Evolutionary conservation across 1,140 invertebrate genomes (phyloP).

Genomic region (Reticulitermes speratus): DNA sequence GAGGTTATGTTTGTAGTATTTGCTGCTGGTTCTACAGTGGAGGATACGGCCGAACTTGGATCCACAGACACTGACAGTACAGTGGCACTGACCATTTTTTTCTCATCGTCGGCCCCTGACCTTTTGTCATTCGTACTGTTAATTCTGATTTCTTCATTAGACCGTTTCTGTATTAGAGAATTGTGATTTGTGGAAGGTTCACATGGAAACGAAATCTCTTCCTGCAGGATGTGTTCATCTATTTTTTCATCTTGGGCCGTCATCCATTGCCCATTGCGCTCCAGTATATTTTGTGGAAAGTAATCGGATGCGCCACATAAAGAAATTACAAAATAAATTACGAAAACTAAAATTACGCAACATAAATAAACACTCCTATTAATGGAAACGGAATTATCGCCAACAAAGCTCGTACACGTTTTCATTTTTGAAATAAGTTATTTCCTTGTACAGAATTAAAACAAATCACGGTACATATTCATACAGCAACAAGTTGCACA

Average conservation of each 20-base stretch:
- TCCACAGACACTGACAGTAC: background rate
- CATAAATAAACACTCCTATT: background rate
- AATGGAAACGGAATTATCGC: background rate
- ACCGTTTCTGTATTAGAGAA: background rate
- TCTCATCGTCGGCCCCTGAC: background rate
- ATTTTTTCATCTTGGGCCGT: background rate
- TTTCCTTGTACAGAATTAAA: background rate
- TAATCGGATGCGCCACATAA: background rate
- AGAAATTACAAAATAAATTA: background rate
- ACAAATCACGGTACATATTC: background rate
- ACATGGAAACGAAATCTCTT: background rate
- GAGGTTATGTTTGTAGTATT: constrained; percentile 23
- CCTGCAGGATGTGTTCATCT: background rate
- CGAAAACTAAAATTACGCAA: background rate
- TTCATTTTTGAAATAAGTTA: background rate
- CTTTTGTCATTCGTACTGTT: background rate
- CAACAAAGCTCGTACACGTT: background rate
- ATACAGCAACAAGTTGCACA: no score
- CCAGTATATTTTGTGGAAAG: background rate
- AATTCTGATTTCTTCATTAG: background rate
- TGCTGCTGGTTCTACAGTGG: constrained; percentile 21
- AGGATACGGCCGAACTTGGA: constrained; percentile 27
- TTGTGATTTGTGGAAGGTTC: background rate
- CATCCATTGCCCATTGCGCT: background rate
- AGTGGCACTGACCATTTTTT: background rate